Evolutionary conservation across 2,888 invertebrate species (phyloP).

Genomic region (Bellardia bayeri): DNA sequence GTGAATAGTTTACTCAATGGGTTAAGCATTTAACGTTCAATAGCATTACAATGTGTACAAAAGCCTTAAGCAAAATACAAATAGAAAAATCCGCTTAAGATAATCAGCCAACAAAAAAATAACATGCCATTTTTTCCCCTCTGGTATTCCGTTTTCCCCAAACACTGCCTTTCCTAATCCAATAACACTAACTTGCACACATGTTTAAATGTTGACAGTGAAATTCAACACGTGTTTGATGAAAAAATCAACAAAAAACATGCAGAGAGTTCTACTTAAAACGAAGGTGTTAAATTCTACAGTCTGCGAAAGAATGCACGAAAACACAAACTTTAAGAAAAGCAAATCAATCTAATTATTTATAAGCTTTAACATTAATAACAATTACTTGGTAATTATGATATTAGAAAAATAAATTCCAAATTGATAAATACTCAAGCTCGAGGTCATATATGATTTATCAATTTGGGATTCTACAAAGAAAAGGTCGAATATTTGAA

Average conservation of each 20-base stretch:
- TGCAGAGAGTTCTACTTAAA: not conserved
- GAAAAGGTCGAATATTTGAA: too few species aligned
- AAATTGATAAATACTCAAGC: too few species aligned
- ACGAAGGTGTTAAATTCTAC: conserved; percentile 54
- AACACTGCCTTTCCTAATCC: not conserved
- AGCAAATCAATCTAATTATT: conserved; percentile 16
- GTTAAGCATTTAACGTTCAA: conserved; percentile 47
- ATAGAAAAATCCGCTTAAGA: conserved; percentile 68
- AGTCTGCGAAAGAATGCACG: not conserved
- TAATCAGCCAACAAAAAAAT: conserved; percentile 51
- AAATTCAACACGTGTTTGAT: conserved; percentile 70
- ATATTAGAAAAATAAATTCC: too few species aligned
- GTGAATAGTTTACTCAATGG: not conserved
- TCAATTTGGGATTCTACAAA: too few species aligned
- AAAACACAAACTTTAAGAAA: not conserved
- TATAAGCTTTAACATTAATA: not conserved
- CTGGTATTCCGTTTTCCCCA: not conserved
- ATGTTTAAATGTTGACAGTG: conserved; percentile 41
- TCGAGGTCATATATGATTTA: too few species aligned
- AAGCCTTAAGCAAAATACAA: conserved; percentile 41
- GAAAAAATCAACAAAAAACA: not conserved
- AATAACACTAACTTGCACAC: not conserved
- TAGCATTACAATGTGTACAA: conserved; percentile 35
- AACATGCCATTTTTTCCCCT: conserved; percentile 26
- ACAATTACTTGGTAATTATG: not conserved